Percentiles rank a stretch among this genome's conserved stretches.
Evolutionary conservation across 2,113 vertebrate genomes (phyloP).

Genomic region (Pelecanus crispus): DNA sequence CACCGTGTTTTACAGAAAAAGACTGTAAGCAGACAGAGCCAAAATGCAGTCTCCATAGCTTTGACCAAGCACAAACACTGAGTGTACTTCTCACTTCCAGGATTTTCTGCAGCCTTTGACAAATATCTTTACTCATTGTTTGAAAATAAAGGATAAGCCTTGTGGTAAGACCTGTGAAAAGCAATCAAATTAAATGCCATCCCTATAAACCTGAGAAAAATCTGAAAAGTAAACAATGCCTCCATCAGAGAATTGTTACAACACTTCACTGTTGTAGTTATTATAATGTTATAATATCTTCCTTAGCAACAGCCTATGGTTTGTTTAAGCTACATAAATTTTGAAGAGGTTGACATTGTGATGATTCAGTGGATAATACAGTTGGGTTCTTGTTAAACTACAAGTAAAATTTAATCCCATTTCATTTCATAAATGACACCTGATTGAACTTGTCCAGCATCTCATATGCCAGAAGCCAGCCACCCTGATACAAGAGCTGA

Average conservation of each 20-base stretch:
- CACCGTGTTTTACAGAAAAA: not conserved
- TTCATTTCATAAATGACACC: slow-evolving; percentile 43
- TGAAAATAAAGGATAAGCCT: slow-evolving; percentile 34
- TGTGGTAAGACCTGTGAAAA: not conserved
- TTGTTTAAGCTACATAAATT: slow-evolving; percentile 59
- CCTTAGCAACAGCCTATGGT: slow-evolving; percentile 57
- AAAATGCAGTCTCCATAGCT: not conserved
- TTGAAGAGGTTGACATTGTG: slow-evolving; percentile 38
- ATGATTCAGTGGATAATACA: slow-evolving; percentile 29
- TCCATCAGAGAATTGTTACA: slow-evolving; percentile 31
- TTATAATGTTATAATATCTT: slow-evolving; percentile 32
- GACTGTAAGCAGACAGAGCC: not conserved
- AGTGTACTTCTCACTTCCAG: not conserved
- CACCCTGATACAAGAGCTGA: not conserved
- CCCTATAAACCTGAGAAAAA: slow-evolving; percentile 42
- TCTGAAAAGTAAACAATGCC: slow-evolving; percentile 42
- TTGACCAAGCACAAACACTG: not conserved
- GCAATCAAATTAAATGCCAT: slow-evolving; percentile 9
- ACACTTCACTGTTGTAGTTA: slow-evolving; percentile 1
- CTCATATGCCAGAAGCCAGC: not conserved
- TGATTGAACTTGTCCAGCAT: slow-evolving; percentile 23
- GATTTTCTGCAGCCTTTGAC: slow-evolving; percentile 24
- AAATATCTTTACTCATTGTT: slow-evolving; percentile 4
- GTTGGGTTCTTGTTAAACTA: slow-evolving; percentile 30
- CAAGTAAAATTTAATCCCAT: slow-evolving; percentile 51